These are phyloP conservation scores for Anableps anableps DNA, from an alignment of 2,797 vertebrate species.

Conservation along the genomic window DNA sequence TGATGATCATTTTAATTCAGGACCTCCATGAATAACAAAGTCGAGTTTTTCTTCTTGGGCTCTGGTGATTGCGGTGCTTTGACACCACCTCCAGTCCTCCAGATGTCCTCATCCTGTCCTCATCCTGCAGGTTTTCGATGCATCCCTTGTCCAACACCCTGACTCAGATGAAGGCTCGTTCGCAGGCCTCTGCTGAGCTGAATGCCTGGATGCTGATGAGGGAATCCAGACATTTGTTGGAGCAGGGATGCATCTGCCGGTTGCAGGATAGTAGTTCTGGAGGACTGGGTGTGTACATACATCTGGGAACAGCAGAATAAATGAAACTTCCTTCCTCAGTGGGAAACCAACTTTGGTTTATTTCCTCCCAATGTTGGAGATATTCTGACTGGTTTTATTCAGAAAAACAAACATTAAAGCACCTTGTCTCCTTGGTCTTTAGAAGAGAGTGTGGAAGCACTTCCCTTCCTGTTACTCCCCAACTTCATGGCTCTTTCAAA, in stretches of 20 bases:
- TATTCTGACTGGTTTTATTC: neutral
- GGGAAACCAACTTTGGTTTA: neutral
- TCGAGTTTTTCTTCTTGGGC: neutral
- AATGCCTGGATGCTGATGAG: neutral
- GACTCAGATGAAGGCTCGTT: no score
- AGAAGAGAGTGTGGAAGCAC: neutral
- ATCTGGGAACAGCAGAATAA: neutral
- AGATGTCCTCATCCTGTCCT: no score
- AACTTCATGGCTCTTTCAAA: neutral
- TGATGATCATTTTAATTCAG: neutral
- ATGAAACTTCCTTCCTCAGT: neutral
- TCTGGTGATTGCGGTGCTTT: neutral
- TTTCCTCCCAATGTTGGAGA: neutral
- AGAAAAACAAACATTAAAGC: neutral
- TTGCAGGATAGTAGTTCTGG: neutral
- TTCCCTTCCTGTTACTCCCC: neutral
- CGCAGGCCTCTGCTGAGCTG: neutral
- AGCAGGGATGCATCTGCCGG: neutral
- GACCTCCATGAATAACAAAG: neutral
- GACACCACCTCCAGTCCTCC: no score
- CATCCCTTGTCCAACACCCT: neutral
- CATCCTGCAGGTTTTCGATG: neutral
- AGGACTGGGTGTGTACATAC: neutral
- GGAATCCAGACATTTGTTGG: no score
- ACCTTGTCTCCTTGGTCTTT: neutral